These are phyloP conservation scores for Neuroscelio doddi DNA, from an alignment of 2,888 invertebrate genomes.

Conservation along the genomic window DNA sequence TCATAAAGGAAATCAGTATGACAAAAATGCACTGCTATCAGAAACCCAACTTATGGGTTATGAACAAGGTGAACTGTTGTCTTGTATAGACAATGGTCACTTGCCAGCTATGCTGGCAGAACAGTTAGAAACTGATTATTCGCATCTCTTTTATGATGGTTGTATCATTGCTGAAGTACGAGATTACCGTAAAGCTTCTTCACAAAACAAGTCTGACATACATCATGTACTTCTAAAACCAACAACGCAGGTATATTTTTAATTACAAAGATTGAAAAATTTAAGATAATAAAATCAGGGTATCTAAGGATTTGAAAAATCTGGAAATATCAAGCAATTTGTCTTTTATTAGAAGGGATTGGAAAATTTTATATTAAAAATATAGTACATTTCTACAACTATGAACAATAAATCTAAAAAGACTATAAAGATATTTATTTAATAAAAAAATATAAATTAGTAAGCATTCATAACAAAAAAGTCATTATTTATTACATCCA, in stretches of 20 bases:
- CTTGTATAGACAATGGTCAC: slow-evolving; percentile 92
- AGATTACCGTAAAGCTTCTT: slow-evolving; percentile 89
- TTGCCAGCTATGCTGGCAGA: slow-evolving; percentile 90
- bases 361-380: too few species aligned
- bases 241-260: slow-evolving; percentile 82
- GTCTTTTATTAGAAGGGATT: too few species aligned
- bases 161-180: slow-evolving; percentile 93
- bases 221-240: slow-evolving; percentile 91
- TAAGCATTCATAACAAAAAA: too few species aligned
- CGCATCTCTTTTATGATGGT: slow-evolving; percentile 91
- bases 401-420: too few species aligned
- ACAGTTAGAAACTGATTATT: slow-evolving; percentile 86
- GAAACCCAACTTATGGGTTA: slow-evolving; percentile 90
- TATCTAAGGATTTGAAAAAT: too few species aligned
- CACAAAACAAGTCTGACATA: slow-evolving; percentile 84
- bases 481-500: too few species aligned
- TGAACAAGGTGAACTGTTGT: slow-evolving; percentile 89
- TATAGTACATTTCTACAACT: too few species aligned
- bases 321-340: too few species aligned
- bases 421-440: too few species aligned
- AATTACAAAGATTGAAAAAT: background rate
- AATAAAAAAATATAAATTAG: too few species aligned
- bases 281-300: too few species aligned
- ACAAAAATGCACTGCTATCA: slow-evolving; percentile 77
- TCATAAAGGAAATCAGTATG: slow-evolving; percentile 72